phyloP scores from a whole-genome alignment of 1,140 invertebrate genomes.

The Drosophila subpulchrella region DNA sequence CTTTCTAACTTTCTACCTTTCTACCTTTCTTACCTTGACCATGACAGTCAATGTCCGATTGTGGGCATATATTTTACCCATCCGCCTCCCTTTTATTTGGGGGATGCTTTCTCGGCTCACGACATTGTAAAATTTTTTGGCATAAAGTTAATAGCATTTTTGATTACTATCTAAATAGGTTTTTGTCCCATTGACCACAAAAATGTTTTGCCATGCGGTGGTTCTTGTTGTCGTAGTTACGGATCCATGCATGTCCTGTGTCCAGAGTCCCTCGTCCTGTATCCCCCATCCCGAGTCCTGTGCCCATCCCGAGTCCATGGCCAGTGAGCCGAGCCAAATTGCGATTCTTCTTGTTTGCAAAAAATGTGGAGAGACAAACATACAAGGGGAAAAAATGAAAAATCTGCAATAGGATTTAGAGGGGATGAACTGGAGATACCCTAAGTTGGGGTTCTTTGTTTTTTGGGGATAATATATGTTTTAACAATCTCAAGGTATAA shows the following conservation, averaged over 20 bases:
- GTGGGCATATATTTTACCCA: not conserved
- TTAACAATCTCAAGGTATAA: no score
- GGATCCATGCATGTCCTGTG: conserved; percentile 50
- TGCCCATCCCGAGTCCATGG: conserved; percentile 1
- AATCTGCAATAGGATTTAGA: conserved; percentile 26
- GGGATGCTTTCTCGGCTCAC: conserved; percentile 7
- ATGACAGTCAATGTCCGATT: conserved; percentile 54
- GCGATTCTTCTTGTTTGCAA: conserved; percentile 57
- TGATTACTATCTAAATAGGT: conserved; percentile 76
- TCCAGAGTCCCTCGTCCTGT: conserved; percentile 3
- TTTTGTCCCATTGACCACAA: conserved; percentile 75
- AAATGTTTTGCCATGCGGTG: conserved; percentile 56
- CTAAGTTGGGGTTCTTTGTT: not conserved
- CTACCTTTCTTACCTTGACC: conserved; percentile 40
- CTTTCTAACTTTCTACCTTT: conserved; percentile 4
- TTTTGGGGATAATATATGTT: not conserved
- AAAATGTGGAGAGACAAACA: conserved; percentile 32
- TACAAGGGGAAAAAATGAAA: conserved; percentile 37
- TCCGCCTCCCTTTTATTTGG: not conserved
- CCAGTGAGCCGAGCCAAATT: conserved; percentile 59
- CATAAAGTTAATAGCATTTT: conserved; percentile 76
- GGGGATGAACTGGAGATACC: conserved; percentile 10
- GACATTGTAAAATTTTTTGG: conserved; percentile 75
- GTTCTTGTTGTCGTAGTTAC: conserved; percentile 54
- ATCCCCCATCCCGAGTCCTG: conserved; percentile 12